Evolutionary conservation across 2,797 vertebrate genomes (phyloP).

Genomic region (Meda fulgida): DNA sequence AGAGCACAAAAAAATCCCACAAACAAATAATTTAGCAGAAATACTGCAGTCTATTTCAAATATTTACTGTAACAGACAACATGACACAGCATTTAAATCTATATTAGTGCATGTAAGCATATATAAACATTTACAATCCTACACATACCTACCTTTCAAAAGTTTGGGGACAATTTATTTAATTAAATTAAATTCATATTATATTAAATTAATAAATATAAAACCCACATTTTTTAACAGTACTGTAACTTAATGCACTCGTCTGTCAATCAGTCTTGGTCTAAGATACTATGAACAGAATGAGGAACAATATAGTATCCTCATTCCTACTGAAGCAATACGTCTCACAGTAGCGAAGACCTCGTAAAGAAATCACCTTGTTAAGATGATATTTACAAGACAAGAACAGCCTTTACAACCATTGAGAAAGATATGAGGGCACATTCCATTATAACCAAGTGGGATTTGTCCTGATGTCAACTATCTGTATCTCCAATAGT

Average conservation of each 20-base stretch:
- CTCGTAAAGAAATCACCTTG: background rate
- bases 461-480: slow-evolving; percentile 5
- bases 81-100: slow-evolving; percentile 1
- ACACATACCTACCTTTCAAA: background rate
- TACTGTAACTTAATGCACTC: background rate
- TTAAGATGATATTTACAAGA: slow-evolving; percentile 2
- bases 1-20: slow-evolving; percentile 55
- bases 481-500: background rate
- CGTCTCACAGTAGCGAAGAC: background rate
- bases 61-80: slow-evolving; percentile 11
- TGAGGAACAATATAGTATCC: background rate
- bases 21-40: slow-evolving; percentile 47
- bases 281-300: background rate
- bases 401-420: slow-evolving; percentile 16
- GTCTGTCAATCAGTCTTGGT: too few species aligned
- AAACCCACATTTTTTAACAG: background rate
- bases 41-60: background rate
- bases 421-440: background rate
- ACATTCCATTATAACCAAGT: background rate
- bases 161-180: background rate
- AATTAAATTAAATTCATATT: too few species aligned
- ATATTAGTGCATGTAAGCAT: background rate
- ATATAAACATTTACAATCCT: background rate
- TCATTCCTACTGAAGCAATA: background rate
- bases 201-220: too few species aligned